Base-by-base conservation (phyloP, 2,797 vertebrate genomes). In the Fundulus diaphanus region DNA sequence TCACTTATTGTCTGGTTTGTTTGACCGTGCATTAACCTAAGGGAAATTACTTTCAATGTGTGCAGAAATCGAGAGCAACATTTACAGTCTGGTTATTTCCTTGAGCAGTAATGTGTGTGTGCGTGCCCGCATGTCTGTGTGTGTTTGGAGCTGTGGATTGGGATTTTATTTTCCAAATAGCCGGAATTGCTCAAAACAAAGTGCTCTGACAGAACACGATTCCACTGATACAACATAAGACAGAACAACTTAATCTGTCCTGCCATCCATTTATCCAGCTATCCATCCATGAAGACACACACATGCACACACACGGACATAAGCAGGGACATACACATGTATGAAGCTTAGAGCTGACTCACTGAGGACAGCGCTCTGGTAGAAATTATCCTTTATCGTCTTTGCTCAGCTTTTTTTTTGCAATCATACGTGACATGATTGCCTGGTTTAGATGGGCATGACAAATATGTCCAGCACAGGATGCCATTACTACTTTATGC, bases 301-400 rank as follows among this genome's bases (percentile, higher is more conserved):
- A 74, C 69, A 68, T 5, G 9, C 65, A 52, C 46, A 18, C 52
- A 40, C 44, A 48, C 56, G 48, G 59, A 42, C 37, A 42, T 42
- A 42, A 66, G 37, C 54, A 68, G 54, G 42, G 48, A 49, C 37
- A 72, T 18, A 35, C 68, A 61, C 51, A 65, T 57, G 72, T 59
- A 74, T 75, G 81, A 72, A 85, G 85, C 89, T 89, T 85, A 88
- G 81, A 76, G 85, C 70, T 82, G 76, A 86, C 77, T 77, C 81
- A 77, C 31, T 2, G 69, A 74, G 72, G 87, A 85, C 68, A 77
- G 52, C 87, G 90, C 73, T 44, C 44, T 77, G 76, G 73, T 80
- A 74, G 76, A 81, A 83, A 85, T 79, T 48, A 88, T 90, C 85
- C 82, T 88, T 90, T 89, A 92, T 92, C 91, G 74, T 84, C 80